Evolutionary conservation across 2,797 vertebrate genomes (phyloP).

Genomic region (Petrocephalus sullivani): DNA sequence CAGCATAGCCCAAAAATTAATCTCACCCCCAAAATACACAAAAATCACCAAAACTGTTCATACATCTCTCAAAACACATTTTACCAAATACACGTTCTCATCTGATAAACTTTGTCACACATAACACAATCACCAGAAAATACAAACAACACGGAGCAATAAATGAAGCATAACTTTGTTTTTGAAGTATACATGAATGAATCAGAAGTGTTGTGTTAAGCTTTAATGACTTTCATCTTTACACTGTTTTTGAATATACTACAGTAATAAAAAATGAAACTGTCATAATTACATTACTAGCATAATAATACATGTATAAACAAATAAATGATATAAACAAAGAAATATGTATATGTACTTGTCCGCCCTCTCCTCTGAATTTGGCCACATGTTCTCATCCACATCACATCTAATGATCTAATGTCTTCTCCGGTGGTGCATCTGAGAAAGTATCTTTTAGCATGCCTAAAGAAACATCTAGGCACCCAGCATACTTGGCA

Average conservation of each 20-base stretch:
- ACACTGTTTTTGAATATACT: neutral
- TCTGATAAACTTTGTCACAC: neutral
- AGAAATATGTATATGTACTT: neutral
- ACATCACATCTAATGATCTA: neutral
- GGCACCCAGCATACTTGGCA: neutral
- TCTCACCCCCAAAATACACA: neutral
- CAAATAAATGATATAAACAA: neutral
- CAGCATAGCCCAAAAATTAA: neutral
- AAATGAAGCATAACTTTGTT: neutral
- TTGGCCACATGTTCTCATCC: neutral
- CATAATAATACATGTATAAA: neutral
- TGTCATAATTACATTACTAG: neutral
- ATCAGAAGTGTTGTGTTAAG: neutral
- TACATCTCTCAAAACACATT: neutral
- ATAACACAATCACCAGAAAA: neutral
- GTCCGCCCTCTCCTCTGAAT: neutral
- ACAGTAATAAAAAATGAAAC: neutral
- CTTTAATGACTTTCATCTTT: neutral
- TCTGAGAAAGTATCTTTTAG: neutral
- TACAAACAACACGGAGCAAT: neutral
- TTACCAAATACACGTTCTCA: neutral
- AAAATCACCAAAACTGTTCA: neutral
- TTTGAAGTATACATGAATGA: neutral
- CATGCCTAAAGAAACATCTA: neutral
- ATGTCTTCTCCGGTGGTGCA: neutral